Evolutionary conservation across 2,113 vertebrate species (phyloP).

Genomic region (Psophia crepitans): DNA sequence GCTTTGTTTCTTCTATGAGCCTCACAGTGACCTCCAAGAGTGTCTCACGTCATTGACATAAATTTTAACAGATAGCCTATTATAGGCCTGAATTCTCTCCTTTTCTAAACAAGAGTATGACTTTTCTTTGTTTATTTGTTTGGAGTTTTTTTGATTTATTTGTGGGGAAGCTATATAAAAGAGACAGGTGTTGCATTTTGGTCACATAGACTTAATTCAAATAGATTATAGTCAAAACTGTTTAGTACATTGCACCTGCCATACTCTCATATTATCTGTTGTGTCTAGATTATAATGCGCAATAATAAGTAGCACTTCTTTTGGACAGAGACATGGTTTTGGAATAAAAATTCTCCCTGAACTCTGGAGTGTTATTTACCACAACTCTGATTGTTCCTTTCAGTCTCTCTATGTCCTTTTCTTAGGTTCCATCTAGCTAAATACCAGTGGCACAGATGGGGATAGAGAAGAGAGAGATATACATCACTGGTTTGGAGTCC

Average conservation of each 20-base stretch:
- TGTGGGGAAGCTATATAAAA: neutral
- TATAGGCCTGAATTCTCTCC: neutral
- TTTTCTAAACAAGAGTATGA: neutral
- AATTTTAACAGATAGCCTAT: neutral
- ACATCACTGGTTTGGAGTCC: neutral
- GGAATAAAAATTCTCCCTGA: neutral
- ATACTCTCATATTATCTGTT: neutral
- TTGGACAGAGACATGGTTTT: neutral
- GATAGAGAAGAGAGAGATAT: neutral
- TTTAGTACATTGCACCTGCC: neutral
- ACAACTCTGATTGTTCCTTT: neutral
- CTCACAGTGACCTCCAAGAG: neutral
- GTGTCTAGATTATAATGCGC: neutral
- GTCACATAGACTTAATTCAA: neutral
- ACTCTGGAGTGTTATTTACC: neutral
- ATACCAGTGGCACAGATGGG: neutral
- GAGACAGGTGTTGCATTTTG: neutral
- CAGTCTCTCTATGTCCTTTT: neutral
- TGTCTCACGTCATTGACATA: neutral
- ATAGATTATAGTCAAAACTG: neutral
- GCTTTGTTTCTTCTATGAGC: neutral
- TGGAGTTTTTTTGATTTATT: neutral
- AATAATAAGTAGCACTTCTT: neutral
- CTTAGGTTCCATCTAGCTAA: neutral
- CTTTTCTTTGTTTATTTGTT: neutral